These are phyloP conservation scores for Phasia obesa DNA, from an alignment of 2,888 invertebrate genomes.

Conservation along the genomic window DNA sequence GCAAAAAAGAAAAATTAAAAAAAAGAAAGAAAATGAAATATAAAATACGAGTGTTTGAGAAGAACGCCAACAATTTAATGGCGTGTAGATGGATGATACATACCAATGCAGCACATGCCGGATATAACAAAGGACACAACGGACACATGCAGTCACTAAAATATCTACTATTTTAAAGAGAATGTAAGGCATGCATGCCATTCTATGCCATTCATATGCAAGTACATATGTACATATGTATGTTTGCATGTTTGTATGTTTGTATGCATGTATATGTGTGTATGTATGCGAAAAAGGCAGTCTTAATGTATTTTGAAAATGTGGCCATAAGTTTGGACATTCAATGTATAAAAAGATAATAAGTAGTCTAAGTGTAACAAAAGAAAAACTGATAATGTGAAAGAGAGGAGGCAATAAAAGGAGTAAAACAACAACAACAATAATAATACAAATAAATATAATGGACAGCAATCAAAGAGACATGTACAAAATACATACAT, in stretches of 20 bases:
- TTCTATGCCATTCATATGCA: conserved; percentile 28
- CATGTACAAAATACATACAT: conserved; percentile 62
- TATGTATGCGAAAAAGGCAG: background rate
- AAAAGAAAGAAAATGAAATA: conserved; percentile 24
- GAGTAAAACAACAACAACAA: conserved; percentile 32
- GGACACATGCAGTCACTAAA: conserved; percentile 67
- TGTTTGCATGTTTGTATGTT: too few species aligned
- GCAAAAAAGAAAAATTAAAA: background rate
- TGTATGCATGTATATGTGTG: background rate
- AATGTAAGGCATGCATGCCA: conserved; percentile 46
- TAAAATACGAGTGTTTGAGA: conserved; percentile 56
- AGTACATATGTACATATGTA: background rate
- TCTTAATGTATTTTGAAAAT: conserved; percentile 30
- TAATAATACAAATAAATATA: conserved; percentile 24
- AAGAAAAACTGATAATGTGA: conserved; percentile 15
- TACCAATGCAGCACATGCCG: conserved; percentile 69
- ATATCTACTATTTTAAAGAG: conserved; percentile 45
- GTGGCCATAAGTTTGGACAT: conserved; percentile 57
- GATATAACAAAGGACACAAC: conserved; percentile 67
- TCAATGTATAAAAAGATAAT: conserved; percentile 62
- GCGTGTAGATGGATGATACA: conserved; percentile 67
- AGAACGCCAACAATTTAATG: conserved; percentile 69
- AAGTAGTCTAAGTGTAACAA: conserved; percentile 60
- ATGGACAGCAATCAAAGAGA: conserved; percentile 66
- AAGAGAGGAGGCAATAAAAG: conserved; percentile 5